Evolutionary conservation across 1,140 invertebrate species (phyloP).

Genomic region (Procambarus clarkii): DNA sequence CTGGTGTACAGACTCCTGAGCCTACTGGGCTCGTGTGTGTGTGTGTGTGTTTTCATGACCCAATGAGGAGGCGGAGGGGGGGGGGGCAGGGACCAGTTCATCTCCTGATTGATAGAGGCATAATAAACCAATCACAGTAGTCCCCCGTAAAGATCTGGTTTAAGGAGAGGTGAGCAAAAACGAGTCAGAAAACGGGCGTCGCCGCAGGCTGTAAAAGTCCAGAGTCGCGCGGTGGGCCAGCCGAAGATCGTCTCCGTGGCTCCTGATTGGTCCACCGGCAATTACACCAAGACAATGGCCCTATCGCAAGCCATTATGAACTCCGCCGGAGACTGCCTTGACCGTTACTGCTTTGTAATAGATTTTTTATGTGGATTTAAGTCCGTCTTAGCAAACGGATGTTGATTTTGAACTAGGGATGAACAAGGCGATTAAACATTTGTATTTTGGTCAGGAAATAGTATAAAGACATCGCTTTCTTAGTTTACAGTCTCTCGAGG

Average conservation of each 20-base stretch:
- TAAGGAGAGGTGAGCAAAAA: constrained; percentile 47
- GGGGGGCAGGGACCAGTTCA: neutral
- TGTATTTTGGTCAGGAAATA: neutral
- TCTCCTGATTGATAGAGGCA: constrained; percentile 16
- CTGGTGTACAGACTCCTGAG: too few species aligned
- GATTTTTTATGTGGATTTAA: constrained; percentile 58
- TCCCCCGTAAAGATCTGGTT: constrained; percentile 49
- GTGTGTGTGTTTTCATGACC: too few species aligned
- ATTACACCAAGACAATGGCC: constrained; percentile 59
- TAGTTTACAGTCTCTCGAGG: too few species aligned
- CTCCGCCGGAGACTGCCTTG: constrained; percentile 26
- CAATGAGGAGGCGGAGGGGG: neutral
- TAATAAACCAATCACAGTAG: constrained; percentile 39
- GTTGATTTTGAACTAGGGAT: constrained; percentile 51
- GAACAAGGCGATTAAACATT: neutral
- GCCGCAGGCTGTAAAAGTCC: constrained; percentile 27
- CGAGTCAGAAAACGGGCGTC: constrained; percentile 18
- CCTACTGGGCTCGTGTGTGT: too few species aligned
- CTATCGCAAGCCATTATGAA: constrained; percentile 54
- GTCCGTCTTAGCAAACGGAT: constrained; percentile 43
- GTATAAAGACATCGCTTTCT: neutral
- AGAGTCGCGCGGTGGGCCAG: constrained; percentile 14
- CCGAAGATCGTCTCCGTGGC: constrained; percentile 5
- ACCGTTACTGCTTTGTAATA: constrained; percentile 61
- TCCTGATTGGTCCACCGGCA: constrained; percentile 39